Evolutionary conservation across 2,888 invertebrate species (phyloP).

Genomic region (Eilema depressum): DNA sequence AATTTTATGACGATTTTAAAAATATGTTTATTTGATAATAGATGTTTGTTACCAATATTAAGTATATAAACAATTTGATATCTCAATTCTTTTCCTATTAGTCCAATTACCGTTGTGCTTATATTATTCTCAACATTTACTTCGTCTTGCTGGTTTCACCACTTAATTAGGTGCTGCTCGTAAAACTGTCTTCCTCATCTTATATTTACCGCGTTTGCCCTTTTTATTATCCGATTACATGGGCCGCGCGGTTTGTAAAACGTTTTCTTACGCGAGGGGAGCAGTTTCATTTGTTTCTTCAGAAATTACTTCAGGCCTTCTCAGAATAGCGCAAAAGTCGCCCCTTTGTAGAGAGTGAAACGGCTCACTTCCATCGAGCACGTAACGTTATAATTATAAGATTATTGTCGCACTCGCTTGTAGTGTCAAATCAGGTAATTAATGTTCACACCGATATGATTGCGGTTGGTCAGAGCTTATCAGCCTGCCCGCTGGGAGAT

Average conservation of each 20-base stretch:
- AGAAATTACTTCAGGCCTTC: constrained; percentile 83
- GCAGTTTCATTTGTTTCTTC: constrained; percentile 86
- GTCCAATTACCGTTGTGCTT: constrained; percentile 55
- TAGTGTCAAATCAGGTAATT: constrained; percentile 76
- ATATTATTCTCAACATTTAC: constrained; percentile 78
- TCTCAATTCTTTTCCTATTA: constrained; percentile 23
- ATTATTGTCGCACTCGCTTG: constrained; percentile 71
- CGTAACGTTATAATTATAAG: constrained; percentile 75
- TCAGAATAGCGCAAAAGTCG: constrained; percentile 59
- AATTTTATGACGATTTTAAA: neutral
- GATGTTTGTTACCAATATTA: neutral
- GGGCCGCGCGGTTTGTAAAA: constrained; percentile 84
- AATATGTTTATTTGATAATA: neutral
- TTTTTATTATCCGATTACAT: constrained; percentile 87
- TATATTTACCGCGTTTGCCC: constrained; percentile 87
- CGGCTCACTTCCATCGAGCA: constrained; percentile 60
- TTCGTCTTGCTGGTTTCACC: constrained; percentile 84
- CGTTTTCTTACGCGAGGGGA: constrained; percentile 82
- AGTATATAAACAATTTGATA: neutral
- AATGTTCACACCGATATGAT: constrained; percentile 82
- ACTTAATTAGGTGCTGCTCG: constrained; percentile 87
- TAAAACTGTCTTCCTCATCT: constrained; percentile 88
- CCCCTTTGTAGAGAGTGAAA: constrained; percentile 52
- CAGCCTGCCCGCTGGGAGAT: constrained; percentile 74
- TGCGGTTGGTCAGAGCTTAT: constrained; percentile 79